These are phyloP conservation scores for Tanytarsus gracilentus DNA, from an alignment of 2,888 invertebrate species.

Conservation along the genomic window DNA sequence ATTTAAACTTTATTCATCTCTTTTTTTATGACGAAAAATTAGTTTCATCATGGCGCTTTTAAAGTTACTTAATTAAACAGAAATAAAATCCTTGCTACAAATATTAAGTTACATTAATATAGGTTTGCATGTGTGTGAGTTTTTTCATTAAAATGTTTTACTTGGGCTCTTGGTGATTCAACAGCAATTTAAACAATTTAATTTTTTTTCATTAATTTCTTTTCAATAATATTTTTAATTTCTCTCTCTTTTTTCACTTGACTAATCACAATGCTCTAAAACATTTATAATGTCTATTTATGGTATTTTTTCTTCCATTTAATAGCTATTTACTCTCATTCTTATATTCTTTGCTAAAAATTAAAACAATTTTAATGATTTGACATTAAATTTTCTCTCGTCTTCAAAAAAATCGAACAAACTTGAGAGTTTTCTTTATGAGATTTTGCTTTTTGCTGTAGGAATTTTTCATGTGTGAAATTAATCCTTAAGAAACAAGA, in stretches of 20 bases:
- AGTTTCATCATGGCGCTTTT: too few species aligned
- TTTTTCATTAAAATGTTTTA: not conserved
- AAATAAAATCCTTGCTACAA: not conserved
- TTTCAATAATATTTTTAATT: not conserved
- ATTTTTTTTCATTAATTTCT: too few species aligned
- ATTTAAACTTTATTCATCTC: not conserved
- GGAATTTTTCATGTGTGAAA: too few species aligned
- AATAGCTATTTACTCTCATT: not conserved
- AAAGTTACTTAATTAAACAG: too few species aligned
- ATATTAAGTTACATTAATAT: not conserved
- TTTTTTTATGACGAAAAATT: too few species aligned
- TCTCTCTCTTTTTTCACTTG: not conserved
- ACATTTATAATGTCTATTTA: constrained; percentile 24
- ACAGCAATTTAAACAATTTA: constrained; percentile 10
- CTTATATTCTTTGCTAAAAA: not conserved
- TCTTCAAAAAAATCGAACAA: too few species aligned
- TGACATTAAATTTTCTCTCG: not conserved
- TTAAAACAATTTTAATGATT: constrained; percentile 5
- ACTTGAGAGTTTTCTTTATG: not conserved
- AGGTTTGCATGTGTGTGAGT: not conserved
- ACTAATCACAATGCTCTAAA: constrained; percentile 22
- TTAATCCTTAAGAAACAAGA: too few species aligned
- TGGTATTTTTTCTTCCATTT: not conserved
- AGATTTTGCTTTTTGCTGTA: not conserved
- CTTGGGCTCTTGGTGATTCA: not conserved